Evolutionary conservation across 1,140 invertebrate species (phyloP), one percentile per base, ranked within the genome.

Genomic region (Drosophila paulistorum): DNA sequence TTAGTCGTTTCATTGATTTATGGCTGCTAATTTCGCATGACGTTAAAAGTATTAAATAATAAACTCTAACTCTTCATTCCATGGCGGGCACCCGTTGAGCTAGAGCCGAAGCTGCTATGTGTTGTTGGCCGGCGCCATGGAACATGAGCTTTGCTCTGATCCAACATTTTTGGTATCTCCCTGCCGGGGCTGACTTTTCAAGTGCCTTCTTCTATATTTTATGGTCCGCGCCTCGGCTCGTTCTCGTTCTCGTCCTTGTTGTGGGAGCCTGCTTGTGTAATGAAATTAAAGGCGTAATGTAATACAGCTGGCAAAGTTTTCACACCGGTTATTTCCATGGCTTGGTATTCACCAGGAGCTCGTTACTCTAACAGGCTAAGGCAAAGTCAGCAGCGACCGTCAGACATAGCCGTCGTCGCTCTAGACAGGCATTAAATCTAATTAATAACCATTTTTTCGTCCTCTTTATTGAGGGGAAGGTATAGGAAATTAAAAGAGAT

Each of bases 241-340:
- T 57, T 30, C 26, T 26, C 26, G 26, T 26, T 3, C 30, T 30
- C 35, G 58, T 78, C 75, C 68, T 41, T 42, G 62, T 65, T 63
- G 61, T 61, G 68, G 66, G 54, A 57, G 57, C 48, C 59, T 77
- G 76, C 48, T 59, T 77, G 76, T 77, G 76, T 86, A 86, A 86
- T 86, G 76, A 87, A 86, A 86, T 86, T 87, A 86, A 86, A 87
- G 83, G 84, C 83, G 83, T 87, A 86, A 86, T 87, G 83, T 86
- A 86, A 86, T 86, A 86, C 83, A 83, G 83, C 76, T 83, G 83
- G 78, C 65, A 86, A 86, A 87, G 76, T 87, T 86, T 87, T 87
- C 70, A 51, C 63, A 87, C 79, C 83, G 83, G 70, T 87, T 86
- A 86, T 87, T 83, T 86, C 58, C 79, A 71, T 87, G 76, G 68